Evolutionary conservation across 2,888 invertebrate species (phyloP).

Genomic region (Bombyx huttoni): DNA sequence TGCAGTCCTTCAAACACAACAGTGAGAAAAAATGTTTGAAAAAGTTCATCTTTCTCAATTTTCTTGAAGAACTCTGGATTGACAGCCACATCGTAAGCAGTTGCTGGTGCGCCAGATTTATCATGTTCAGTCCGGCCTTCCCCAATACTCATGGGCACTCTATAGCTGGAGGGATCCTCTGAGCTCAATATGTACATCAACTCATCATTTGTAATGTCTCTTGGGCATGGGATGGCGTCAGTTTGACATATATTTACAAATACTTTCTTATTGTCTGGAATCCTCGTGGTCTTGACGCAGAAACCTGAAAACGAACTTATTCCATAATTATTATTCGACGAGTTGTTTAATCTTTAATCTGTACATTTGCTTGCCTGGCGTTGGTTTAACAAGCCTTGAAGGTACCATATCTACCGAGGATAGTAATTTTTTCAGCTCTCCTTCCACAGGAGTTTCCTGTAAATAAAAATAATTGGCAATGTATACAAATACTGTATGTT

Average conservation of each 20-base stretch:
- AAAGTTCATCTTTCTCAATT: slow-evolving; percentile 78
- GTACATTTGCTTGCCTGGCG: slow-evolving; percentile 69
- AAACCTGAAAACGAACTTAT: slow-evolving; percentile 67
- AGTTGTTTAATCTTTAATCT: too few species aligned
- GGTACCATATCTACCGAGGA: slow-evolving; percentile 60
- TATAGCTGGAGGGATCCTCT: slow-evolving; percentile 78
- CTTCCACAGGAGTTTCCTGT: slow-evolving; percentile 70
- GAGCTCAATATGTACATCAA: slow-evolving; percentile 78
- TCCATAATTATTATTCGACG: too few species aligned
- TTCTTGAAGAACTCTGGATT: slow-evolving; percentile 84
- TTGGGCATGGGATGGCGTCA: slow-evolving; percentile 80
- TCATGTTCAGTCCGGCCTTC: slow-evolving; percentile 83
- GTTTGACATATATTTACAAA: slow-evolving; percentile 91
- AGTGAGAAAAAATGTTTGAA: slow-evolving; percentile 84
- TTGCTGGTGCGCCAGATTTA: slow-evolving; percentile 80
- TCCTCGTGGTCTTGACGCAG: slow-evolving; percentile 81
- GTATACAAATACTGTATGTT: background rate
- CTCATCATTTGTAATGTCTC: slow-evolving; percentile 80
- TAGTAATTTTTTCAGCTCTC: slow-evolving; percentile 74
- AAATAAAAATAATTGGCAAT: slow-evolving; percentile 6
- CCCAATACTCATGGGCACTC: slow-evolving; percentile 93
- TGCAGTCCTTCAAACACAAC: slow-evolving; percentile 82
- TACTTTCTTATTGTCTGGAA: slow-evolving; percentile 76
- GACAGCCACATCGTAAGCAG: slow-evolving; percentile 88
- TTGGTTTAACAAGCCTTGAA: slow-evolving; percentile 76